These are phyloP conservation scores for Luffia ferchaultella DNA, from an alignment of 2,888 invertebrate genomes.

Conservation along the genomic window DNA sequence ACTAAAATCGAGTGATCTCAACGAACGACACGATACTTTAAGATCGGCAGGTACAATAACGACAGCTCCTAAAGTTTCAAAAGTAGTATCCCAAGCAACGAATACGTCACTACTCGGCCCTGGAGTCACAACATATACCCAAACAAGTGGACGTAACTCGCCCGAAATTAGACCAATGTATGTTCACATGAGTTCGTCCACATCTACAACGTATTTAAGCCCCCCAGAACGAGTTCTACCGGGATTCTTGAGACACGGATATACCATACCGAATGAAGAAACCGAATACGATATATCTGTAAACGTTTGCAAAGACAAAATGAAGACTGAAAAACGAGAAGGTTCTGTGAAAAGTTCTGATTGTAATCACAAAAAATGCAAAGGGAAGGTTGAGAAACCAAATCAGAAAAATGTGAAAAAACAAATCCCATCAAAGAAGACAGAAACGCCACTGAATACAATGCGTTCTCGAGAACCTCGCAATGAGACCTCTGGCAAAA, in stretches of 20 bases:
- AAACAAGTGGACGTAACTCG: constrained; percentile 34
- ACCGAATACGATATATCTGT: neutral
- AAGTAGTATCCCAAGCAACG: neutral
- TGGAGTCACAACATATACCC: constrained; percentile 31
- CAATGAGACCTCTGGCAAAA: too few species aligned
- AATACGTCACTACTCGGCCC: neutral
- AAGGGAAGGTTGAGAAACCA: constrained; percentile 8
- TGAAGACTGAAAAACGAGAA: neutral
- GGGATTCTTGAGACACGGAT: constrained; percentile 26
- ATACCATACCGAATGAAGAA: neutral
- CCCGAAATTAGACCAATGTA: constrained; percentile 35
- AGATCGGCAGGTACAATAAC: too few species aligned
- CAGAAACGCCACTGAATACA: too few species aligned
- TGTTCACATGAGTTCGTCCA: constrained; percentile 54
- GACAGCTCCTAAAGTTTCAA: too few species aligned
- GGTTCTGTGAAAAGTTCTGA: neutral
- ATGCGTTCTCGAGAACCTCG: too few species aligned
- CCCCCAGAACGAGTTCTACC: constrained; percentile 54
- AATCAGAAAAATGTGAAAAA: constrained; percentile 11
- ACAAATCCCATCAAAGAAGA: constrained; percentile 14
- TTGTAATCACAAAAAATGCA: neutral
- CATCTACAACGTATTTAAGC: constrained; percentile 60
- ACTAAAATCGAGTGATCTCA: too few species aligned
- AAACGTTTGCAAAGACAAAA: neutral
- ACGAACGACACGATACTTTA: too few species aligned